Base-by-base conservation (phyloP, 2,113 vertebrate species). In the Morone saxatilis region DNA sequence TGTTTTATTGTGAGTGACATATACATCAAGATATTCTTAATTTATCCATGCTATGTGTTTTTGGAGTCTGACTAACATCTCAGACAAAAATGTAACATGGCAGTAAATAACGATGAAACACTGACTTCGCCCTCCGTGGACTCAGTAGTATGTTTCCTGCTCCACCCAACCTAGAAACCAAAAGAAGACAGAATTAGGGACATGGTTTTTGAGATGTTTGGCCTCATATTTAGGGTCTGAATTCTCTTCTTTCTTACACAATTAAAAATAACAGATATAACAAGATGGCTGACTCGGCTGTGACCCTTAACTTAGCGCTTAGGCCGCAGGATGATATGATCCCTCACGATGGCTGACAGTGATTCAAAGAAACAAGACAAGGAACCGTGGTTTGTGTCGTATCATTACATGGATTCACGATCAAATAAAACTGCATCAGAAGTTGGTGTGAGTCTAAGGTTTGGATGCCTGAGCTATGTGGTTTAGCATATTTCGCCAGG, bases 111-210 rank as follows among this genome's bases (percentile, higher is more conserved):
- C 25, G 83, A 76, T 63, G 68, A 71, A 88, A 86, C 63, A 73
- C 60, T 80, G 84, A 78, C 78, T 60, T 66, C 62, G 31, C 56
- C 47, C 62, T 86, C 66, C 8, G 22, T 41, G 22, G 69, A 72
- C 88, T 96, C 93, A 97, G 93, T 97, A 97, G 93, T 97, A 97
- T 0, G 96, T 97, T 84, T 97, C 96, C 61, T 59, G 77, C 80
- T 97, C 96, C 91, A 97, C 91, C 96, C 97, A 97, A 77, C 96
- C 96, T 97, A 65, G 68, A 84, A 93, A 92, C 61, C 69, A 17
- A 92, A 80, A 89, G n/a, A 25, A 84, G 67, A 86, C 75, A 90
- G 12, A 86, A 67, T 88, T 41, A 90, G 60, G n/a, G 9, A n/a
- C 14, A 50, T 4, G 36, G 73, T 13, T 38, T 45, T 40, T 31